phyloP scores from a whole-genome alignment of 2,888 invertebrate species.

The Hydraecia micacea region DNA sequence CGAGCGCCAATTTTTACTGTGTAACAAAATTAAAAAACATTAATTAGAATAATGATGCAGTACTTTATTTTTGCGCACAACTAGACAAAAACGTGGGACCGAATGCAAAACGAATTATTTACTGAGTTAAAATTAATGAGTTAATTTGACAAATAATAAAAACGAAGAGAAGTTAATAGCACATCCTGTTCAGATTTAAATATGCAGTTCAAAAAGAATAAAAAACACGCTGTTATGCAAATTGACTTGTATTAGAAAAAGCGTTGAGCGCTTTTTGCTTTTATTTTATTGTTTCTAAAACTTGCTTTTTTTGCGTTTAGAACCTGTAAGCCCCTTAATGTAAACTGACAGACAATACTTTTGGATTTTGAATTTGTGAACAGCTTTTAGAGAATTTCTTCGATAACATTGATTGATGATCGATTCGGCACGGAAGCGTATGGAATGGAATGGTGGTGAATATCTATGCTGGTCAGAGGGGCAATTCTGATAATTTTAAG shows the following conservation, averaged over 20 bases:
- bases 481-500: no score
- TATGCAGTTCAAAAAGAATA: not conserved
- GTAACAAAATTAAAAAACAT: constrained; percentile 6
- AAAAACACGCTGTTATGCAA: not conserved
- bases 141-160: not conserved
- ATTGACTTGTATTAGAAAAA: not conserved
- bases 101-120: not conserved
- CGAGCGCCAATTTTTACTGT: not conserved
- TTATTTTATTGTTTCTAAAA: no score
- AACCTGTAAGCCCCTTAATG: no score
- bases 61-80: not conserved
- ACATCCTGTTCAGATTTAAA: not conserved
- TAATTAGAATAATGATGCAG: constrained; percentile 4
- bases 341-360: not conserved
- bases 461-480: not conserved
- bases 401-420: not conserved
- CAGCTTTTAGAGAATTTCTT: not conserved
- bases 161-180: not conserved
- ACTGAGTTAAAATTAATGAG: constrained; percentile 7
- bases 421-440: not conserved
- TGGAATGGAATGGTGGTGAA: not conserved
- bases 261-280: no score
- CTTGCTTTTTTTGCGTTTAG: no score
- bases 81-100: constrained; percentile 31
- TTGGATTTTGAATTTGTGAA: not conserved